Evolutionary conservation across 2,888 invertebrate species (phyloP), one percentile per base, ranked within the genome.

Genomic region (Chrysolina haemoptera): DNA sequence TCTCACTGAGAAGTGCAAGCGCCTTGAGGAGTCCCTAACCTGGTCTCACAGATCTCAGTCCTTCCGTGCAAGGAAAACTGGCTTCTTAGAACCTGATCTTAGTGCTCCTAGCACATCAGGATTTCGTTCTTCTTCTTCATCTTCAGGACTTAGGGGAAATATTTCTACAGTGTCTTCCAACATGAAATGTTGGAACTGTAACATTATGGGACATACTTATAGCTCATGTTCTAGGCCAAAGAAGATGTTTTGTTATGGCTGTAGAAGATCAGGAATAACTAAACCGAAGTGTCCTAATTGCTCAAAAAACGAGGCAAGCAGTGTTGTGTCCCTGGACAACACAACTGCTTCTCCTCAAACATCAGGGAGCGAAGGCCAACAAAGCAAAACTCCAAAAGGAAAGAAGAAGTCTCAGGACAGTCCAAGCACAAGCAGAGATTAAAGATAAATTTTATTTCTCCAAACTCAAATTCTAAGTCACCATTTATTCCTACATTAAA

Each of bases 101-200:
- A 48, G n/a, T 48, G 48, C 48, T 2, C 48, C 48, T n/a, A 48
- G 16, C n/a, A 48, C 48, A n/a, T 48, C 48, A 48, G 48, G 48
- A 5, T 48, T 14, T n/a, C 14, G 16, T 48, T 48, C 4, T n/a
- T n/a, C 14, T 48, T n/a, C n/a, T 5, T n/a, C 48, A n/a, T 48
- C n/a, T 16, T 16, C 48, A 48, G n/a, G n/a, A n/a, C n/a, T n/a
- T n/a, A n/a, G n/a, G n/a, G n/a, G n/a, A 65, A 43, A 65, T 65
- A 65, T 22, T 5, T 10, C 27, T 16, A 12, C 18, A 10, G 18
- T 65, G 11, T 43, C 27, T 11, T 18, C 18, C n/a, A 48, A 43
- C 27, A 43, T 65, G 16, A 48, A 22, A 11, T 65, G 65, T 22
- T 65, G 65, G 46, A 65, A 65, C 6, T 65, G 48, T 65, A 1